Percentiles rank a stretch among this genome's conserved stretches.
Conservation (phyloP, 1,140 invertebrate genomes). For the Wiebesia pumilae region DNA sequence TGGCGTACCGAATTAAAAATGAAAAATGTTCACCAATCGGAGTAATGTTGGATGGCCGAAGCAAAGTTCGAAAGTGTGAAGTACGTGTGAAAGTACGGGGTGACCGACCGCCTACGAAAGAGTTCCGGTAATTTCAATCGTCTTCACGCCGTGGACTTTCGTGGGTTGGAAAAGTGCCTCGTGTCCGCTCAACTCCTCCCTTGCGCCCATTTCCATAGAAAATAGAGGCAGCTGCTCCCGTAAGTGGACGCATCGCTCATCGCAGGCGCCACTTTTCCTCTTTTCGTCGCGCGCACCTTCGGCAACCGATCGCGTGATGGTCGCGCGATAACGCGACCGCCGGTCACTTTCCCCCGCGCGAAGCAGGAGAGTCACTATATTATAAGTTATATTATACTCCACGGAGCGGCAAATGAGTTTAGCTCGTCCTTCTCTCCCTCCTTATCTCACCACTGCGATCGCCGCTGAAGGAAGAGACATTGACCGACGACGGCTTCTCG, state of each 20-base stretch:
- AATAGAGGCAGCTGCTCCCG: not conserved
- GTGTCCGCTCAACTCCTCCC: not conserved
- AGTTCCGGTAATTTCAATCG: too few species aligned
- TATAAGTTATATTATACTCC: constrained; percentile 8
- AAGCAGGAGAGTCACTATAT: too few species aligned
- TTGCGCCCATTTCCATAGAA: too few species aligned
- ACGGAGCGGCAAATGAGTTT: constrained; percentile 35
- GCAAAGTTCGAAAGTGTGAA: too few species aligned
- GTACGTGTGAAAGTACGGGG: too few species aligned
- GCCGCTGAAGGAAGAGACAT: not conserved
- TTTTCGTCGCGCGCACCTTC: constrained; percentile 21
- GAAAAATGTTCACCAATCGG: too few species aligned
- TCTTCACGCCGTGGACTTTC: too few species aligned
- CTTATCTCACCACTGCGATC: constrained; percentile 28
- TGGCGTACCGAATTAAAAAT: too few species aligned
- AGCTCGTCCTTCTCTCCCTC: not conserved
- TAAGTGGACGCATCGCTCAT: not conserved
- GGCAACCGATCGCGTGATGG: constrained; percentile 24
- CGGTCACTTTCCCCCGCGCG: not conserved
- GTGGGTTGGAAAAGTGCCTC: not conserved
- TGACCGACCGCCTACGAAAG: too few species aligned
- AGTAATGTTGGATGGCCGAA: not conserved
- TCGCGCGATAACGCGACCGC: not conserved
- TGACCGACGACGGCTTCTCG: constrained; percentile 27
- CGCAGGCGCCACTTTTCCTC: constrained; percentile 22